Evolutionary conservation across 2,888 invertebrate species (phyloP).

Genomic region (Callyntrura sp.): DNA sequence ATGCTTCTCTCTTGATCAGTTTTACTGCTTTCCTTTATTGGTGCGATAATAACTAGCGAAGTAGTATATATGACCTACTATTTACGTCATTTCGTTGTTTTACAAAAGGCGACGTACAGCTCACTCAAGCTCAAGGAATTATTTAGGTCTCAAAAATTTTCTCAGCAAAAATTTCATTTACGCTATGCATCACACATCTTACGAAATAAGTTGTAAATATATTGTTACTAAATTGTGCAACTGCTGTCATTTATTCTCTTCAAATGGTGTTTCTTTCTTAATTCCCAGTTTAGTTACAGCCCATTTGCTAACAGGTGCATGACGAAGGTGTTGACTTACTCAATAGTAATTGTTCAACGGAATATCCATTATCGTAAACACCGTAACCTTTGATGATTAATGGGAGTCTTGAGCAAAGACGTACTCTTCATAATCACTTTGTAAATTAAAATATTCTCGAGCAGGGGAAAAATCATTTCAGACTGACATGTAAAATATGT

Average conservation of each 20-base stretch:
- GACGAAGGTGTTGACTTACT: no score
- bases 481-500: slow-evolving; percentile 2
- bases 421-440: background rate
- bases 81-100: background rate
- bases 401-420: background rate
- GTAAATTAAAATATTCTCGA: slow-evolving; percentile 30
- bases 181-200: background rate
- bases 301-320: no score
- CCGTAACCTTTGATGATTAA: no score
- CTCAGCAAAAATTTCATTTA: background rate
- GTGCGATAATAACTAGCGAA: background rate
- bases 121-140: no score
- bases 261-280: no score
- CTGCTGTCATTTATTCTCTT: no score
- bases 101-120: no score
- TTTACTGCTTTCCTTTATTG: no score
- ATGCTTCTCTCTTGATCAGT: background rate
- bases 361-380: background rate
- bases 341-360: background rate
- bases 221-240: background rate
- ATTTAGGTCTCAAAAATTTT: no score
- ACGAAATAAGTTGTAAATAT: background rate
- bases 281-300: no score
- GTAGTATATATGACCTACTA: background rate
- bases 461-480: background rate